Evolutionary conservation across 2,888 invertebrate genomes (phyloP), one percentile per base, ranked within the genome.

Genomic region (Scaptodrosophila latifasciaeformis): DNA sequence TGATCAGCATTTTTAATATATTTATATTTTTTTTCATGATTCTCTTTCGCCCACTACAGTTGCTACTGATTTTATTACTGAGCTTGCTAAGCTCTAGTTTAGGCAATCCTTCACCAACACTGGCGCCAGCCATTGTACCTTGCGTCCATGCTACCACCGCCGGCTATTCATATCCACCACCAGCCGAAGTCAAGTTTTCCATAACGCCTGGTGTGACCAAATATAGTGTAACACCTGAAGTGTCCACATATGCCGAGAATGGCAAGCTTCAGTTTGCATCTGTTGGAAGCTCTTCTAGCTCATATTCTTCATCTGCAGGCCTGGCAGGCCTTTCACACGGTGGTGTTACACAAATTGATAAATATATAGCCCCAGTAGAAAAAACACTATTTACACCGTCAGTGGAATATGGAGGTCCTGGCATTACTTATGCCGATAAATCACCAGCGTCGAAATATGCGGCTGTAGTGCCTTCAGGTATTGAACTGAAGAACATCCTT

Each of bases 141-240:
- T 86, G 86, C 55, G 70, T 86, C 19, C 81, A 82, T 49, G 50
- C 64, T 1, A 60, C 67, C 12, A 52, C 64, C 7, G 83, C 85
- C 17, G 90, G 90, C 2, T 90, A 90, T 75, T 85, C 88, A 1
- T 90, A 90, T 80, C 85, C 88, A 30, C 86, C 87, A 2, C 90
- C 90, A 2, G 65, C 72, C 9, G 81, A 88, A 17, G 84, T 90
- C 1, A 89, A 89, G 71, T 85, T 90, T 27, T 87, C 88, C 2
- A 68, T 86, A 37, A 86, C 87, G 19, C 82, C 85, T 5, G 83
- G 80, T 9, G 63, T 79, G 18, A 74, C 77, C 17, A 69, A 81
- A 40, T 70, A 83, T 21, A 82, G 77, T 31, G 61, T 79, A 24
- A 82, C 82, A 15, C 84, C 85, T 3, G 70, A 82, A 27, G 57